phyloP scores from a whole-genome alignment of 2,113 vertebrate species.

The Dicerorhinus sumatrensis region DNA sequence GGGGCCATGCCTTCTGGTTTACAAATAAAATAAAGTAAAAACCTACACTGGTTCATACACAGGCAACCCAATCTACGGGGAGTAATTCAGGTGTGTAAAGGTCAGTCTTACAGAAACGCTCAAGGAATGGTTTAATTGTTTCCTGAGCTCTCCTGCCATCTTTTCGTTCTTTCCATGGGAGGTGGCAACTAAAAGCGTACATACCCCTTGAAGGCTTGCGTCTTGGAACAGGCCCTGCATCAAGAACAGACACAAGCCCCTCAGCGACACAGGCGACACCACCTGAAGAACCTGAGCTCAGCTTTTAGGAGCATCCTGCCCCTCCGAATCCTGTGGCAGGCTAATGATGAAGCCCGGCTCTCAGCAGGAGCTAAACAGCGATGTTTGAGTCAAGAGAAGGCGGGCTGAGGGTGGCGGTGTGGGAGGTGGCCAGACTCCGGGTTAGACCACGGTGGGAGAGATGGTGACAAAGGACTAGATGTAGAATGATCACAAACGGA shows the following conservation, averaged over 20 bases:
- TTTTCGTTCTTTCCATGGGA: neutral
- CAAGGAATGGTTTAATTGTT: neutral
- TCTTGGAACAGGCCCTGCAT: neutral
- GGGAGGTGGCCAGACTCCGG: neutral
- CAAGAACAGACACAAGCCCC: neutral
- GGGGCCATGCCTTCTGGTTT: neutral
- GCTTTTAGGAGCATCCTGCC: neutral
- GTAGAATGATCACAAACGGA: neutral
- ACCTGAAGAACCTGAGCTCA: neutral
- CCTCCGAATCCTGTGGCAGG: too few species aligned
- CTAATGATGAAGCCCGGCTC: neutral
- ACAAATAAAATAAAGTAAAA: neutral
- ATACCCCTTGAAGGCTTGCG: neutral
- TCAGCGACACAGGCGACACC: too few species aligned
- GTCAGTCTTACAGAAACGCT: neutral
- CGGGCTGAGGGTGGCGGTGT: neutral
- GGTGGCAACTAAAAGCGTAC: neutral
- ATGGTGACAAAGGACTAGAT: neutral
- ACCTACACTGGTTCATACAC: accelerated
- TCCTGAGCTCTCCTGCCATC: neutral
- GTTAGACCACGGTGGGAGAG: too few species aligned
- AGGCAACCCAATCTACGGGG: neutral
- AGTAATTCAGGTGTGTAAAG: neutral
- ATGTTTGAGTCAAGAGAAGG: neutral
- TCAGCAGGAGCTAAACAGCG: neutral